These are phyloP conservation scores for Gymnoscelis rufifasciata DNA, from an alignment of 2,888 invertebrate species.

Conservation along the genomic window DNA sequence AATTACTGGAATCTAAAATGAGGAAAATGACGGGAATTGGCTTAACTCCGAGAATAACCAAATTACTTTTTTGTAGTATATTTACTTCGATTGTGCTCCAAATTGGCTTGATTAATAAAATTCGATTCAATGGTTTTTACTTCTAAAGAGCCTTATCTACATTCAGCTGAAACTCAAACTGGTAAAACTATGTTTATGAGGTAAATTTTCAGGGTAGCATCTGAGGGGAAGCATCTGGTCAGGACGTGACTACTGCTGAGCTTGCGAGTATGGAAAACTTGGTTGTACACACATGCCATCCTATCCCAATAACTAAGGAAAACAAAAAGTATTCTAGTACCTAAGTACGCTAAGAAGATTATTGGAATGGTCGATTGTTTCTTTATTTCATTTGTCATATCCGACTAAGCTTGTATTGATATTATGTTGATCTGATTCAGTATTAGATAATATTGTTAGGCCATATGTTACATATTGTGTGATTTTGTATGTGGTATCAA, in stretches of 20 bases:
- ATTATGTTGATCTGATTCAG: neutral
- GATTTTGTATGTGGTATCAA: too few relatives aligned
- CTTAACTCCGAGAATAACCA: neutral
- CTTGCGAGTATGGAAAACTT: constrained; percentile 1
- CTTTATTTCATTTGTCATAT: constrained; percentile 1
- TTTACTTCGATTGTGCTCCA: neutral
- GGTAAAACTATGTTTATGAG: too few relatives aligned
- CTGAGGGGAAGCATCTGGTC: constrained; percentile 11
- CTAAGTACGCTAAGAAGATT: neutral
- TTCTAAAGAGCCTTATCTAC: too few relatives aligned
- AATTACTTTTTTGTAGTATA: neutral
- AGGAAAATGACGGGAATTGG: neutral
- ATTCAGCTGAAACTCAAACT: too few relatives aligned
- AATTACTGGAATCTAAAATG: neutral
- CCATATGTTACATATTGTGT: too few relatives aligned
- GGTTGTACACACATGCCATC: neutral
- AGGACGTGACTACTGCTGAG: constrained; percentile 15
- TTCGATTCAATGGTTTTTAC: too few relatives aligned
- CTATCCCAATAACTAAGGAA: neutral
- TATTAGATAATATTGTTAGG: neutral
- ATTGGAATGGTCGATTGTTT: neutral
- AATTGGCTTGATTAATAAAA: neutral
- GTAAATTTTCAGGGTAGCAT: too few relatives aligned
- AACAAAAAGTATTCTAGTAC: neutral
- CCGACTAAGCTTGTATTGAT: neutral